phyloP scores from a whole-genome alignment of 1,140 invertebrate species.

The Oppia nitens region DNA sequence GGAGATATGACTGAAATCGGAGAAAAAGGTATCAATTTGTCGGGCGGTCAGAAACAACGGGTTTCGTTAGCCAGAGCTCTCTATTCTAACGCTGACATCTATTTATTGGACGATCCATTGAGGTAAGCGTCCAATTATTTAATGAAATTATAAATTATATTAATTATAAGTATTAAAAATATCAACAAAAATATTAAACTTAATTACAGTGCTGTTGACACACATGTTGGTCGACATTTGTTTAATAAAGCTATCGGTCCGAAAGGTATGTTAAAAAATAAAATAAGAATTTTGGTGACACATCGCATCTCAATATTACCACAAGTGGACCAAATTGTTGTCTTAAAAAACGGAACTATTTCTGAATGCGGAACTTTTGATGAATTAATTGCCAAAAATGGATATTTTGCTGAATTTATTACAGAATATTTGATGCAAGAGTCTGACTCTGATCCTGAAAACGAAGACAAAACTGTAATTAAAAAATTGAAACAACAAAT shows the following conservation, averaged over 20 bases:
- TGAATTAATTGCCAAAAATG: conserved; percentile 26
- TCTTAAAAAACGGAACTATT: conserved; percentile 49
- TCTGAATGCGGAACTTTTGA: conserved; percentile 33
- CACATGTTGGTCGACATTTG: conserved; percentile 85
- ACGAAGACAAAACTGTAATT: neutral
- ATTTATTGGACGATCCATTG: conserved; percentile 31
- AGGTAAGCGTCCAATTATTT: neutral
- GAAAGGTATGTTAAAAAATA: conserved; percentile 53
- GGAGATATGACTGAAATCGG: conserved; percentile 33
- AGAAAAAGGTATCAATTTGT: conserved; percentile 30
- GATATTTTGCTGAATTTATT: conserved; percentile 28
- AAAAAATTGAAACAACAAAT: neutral
- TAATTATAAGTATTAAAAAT: too few relatives aligned
- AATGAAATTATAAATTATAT: neutral
- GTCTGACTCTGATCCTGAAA: neutral
- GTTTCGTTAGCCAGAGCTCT: conserved; percentile 29
- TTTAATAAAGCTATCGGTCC: conserved; percentile 77
- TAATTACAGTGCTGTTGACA: conserved; percentile 56
- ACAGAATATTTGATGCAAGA: conserved; percentile 43
- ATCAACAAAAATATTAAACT: neutral
- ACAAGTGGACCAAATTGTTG: conserved; percentile 68
- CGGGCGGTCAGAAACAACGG: conserved; percentile 31
- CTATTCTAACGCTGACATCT: conserved; percentile 23
- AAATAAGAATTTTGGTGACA: conserved; percentile 29
- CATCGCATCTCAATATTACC: conserved; percentile 44